Evolutionary conservation across 2,888 invertebrate genomes (phyloP).

Genomic region (Thera obeliscata): DNA sequence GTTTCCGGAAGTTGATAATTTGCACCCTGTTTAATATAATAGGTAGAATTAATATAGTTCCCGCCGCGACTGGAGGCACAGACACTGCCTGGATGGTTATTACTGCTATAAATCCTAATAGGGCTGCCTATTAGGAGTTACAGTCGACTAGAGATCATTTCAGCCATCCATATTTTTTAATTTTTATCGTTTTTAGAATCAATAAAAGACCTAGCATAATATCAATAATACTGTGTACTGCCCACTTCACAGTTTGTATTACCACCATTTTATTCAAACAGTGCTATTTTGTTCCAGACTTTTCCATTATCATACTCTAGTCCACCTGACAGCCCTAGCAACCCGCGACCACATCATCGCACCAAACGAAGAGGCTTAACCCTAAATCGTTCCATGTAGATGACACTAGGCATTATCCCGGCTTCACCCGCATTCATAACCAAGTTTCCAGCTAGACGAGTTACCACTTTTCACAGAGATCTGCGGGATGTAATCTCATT

Average conservation of each 20-base stretch:
- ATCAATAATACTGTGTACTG: no score
- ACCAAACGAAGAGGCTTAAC: constrained; percentile 3
- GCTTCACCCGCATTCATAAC: constrained; percentile 21
- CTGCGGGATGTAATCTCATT: neutral
- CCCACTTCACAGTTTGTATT: no score
- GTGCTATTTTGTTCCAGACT: no score
- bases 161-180: no score
- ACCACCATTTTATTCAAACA: no score
- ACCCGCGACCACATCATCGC: constrained; percentile 4
- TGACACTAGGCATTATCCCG: constrained; percentile 30
- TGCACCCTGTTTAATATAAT: neutral
- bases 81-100: constrained; percentile 1
- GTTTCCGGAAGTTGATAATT: no score
- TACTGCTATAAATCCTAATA: constrained; percentile 1
- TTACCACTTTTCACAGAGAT: neutral
- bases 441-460: constrained; percentile 5
- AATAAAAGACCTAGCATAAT: no score
- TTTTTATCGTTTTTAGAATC: no score
- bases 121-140: neutral
- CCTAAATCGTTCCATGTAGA: constrained; percentile 12
- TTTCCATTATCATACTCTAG: neutral
- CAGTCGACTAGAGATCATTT: no score
- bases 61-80: neutral
- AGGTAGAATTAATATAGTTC: constrained; percentile 1
- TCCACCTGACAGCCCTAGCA: neutral